A percentile compares a stretch with the other conserved stretches of the same genome.
These are phyloP conservation scores for Acanthornis magna DNA, from an alignment of 2,797 vertebrate genomes.

Conservation along the genomic window DNA sequence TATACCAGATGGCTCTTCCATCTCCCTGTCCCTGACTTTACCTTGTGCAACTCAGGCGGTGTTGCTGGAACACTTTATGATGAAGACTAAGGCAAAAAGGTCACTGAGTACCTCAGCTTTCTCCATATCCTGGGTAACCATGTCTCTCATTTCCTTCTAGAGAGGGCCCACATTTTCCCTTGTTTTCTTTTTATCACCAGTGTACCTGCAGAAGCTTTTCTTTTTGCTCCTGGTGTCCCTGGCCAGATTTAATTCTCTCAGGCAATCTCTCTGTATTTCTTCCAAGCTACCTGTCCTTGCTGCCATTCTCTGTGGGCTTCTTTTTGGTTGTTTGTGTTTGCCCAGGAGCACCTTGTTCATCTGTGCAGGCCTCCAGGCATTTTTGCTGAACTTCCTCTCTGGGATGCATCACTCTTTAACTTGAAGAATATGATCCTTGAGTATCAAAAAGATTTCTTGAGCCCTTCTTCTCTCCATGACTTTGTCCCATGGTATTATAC, in stretches of 20 bases:
- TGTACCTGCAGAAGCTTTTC: background rate
- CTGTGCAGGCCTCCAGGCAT: background rate
- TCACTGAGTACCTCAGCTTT: background rate
- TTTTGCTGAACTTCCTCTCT: background rate
- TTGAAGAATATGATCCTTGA: background rate
- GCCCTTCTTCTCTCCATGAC: background rate
- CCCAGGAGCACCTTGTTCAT: background rate
- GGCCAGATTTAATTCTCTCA: background rate
- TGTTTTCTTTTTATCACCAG: background rate
- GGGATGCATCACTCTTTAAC: background rate
- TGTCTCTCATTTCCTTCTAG: background rate
- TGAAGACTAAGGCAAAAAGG: background rate
- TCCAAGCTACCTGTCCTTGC: background rate
- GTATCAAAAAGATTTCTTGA: background rate
- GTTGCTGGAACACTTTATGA: background rate
- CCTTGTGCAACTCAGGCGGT: background rate
- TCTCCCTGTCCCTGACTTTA: background rate
- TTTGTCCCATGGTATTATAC: background rate
- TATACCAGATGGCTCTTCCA: background rate
- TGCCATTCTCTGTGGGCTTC: background rate
- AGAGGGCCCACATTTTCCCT: background rate
- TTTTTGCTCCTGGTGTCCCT: background rate
- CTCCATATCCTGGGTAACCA: fast-evolving
- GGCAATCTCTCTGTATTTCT: background rate
- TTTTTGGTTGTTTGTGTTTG: background rate